These are phyloP conservation scores for Odontamblyopus rebecca DNA, from an alignment of 2,797 vertebrate genomes.

Conservation along the genomic window DNA sequence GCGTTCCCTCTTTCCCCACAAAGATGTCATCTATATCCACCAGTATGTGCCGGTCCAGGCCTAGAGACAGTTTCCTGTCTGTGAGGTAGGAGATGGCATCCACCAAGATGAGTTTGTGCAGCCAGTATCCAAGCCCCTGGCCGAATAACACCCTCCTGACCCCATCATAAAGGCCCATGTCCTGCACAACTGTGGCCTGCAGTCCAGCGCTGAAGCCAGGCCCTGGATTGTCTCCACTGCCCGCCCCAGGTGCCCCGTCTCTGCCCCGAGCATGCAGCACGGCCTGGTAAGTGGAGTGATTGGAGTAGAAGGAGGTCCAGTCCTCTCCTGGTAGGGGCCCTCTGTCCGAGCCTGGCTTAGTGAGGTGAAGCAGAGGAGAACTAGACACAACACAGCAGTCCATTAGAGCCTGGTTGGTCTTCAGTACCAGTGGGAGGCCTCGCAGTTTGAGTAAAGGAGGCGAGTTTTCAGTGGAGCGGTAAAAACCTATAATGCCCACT, in stretches of 20 bases:
- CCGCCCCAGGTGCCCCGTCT: conserved; percentile 58
- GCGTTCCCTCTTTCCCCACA: conserved; percentile 96
- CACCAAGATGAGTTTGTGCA: conserved; percentile 93
- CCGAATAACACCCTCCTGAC: conserved; percentile 94
- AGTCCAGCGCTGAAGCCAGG: conserved; percentile 64
- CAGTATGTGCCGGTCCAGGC: conserved; percentile 91
- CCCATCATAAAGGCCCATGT: conserved; percentile 91
- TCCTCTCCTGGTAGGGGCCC: conserved; percentile 90
- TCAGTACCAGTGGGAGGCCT: conserved; percentile 86
- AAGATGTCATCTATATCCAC: conserved; percentile 99
- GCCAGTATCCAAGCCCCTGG: conserved; percentile 94
- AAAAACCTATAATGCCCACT: conserved; percentile 95
- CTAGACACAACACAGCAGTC: conserved; percentile 89
- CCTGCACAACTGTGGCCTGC: conserved; percentile 89
- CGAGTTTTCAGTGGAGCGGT: conserved; percentile 94
- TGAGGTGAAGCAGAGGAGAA: conserved; percentile 89
- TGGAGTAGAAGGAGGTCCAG: conserved; percentile 93
- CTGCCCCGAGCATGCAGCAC: conserved; percentile 84
- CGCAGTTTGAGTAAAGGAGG: conserved; percentile 82
- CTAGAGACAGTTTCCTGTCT: conserved; percentile 85
- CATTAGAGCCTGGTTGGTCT: conserved; percentile 89
- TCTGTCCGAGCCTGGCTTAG: conserved; percentile 84
- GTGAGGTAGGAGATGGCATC: conserved; percentile 94
- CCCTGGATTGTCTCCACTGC: conserved; percentile 65
- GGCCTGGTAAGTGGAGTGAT: conserved; percentile 94